Percentiles rank a stretch among this genome's conserved stretches.
phyloP scores from a whole-genome alignment of 2,797 vertebrate genomes.

The Leuciscus waleckii region DNA sequence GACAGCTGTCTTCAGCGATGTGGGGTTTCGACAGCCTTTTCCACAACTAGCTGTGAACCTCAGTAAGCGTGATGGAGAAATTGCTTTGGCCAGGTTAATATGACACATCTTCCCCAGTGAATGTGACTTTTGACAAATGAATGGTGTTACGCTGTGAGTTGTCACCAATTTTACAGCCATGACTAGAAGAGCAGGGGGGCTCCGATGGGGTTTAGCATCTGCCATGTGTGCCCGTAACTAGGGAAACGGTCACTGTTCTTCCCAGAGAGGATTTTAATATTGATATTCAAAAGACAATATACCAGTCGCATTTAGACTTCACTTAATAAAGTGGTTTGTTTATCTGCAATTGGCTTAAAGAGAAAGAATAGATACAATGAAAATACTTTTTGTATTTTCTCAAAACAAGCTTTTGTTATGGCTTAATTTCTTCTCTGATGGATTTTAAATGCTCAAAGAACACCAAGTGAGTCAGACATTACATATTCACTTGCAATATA shows the following conservation, averaged over 20 bases:
- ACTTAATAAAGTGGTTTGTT: slow-evolving; percentile 6
- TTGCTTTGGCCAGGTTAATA: slow-evolving; percentile 70
- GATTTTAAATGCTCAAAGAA: slow-evolving; percentile 16
- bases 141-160: slow-evolving; percentile 67
- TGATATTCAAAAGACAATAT: slow-evolving; percentile 1
- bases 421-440: slow-evolving; percentile 14
- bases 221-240: slow-evolving; percentile 4
- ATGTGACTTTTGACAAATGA: slow-evolving; percentile 77
- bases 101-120: slow-evolving; percentile 68
- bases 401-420: not conserved
- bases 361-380: not conserved
- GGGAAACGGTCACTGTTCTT: slow-evolving; percentile 13
- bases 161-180: slow-evolving; percentile 61
- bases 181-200: slow-evolving; percentile 51
- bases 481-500: slow-evolving; percentile 13
- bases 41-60: slow-evolving; percentile 63
- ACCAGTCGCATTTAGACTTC: not conserved
- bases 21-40: slow-evolving; percentile 65
- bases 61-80: slow-evolving; percentile 62
- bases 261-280: not conserved
- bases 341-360: slow-evolving; percentile 1
- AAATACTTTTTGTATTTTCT: not conserved
- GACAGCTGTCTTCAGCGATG: slow-evolving; percentile 68
- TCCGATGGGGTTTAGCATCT: slow-evolving; percentile 50
- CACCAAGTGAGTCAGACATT: not conserved